A percentile compares a stretch with the other conserved stretches of the same genome.
Conservation (phyloP, 2,113 vertebrate species). For the Cinclus mexicanus region DNA sequence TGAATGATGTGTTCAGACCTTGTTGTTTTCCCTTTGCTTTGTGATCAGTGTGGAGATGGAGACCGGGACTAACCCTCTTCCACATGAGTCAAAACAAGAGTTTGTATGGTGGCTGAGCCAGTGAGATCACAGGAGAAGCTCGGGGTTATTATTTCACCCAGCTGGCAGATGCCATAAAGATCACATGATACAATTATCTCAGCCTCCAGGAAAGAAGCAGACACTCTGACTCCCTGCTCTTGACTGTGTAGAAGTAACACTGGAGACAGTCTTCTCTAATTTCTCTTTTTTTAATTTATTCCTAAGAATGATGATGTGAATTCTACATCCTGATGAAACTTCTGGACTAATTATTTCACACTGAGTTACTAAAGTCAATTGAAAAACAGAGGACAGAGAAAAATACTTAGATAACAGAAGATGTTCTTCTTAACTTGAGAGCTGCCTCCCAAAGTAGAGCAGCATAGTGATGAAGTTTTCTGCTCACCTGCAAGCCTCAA, state of each 20-base stretch:
- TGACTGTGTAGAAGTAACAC: not conserved
- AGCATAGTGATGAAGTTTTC: not conserved
- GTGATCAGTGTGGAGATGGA: not conserved
- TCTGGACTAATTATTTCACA: not conserved
- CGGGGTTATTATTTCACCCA: not conserved
- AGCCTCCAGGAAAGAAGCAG: slow-evolving; percentile 11
- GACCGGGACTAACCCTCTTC: not conserved
- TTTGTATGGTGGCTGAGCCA: fast-evolving
- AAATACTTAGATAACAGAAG: not conserved
- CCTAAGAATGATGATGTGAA: not conserved
- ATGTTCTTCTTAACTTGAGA: not conserved
- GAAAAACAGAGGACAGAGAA: not conserved
- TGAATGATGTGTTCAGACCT: not conserved
- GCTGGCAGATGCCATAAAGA: not conserved
- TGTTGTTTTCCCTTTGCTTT: not conserved
- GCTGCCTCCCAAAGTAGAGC: not conserved
- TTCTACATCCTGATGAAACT: not conserved
- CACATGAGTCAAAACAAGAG: not conserved
- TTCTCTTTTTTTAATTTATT: not conserved
- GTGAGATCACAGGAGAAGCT: not conserved
- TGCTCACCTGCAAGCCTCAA: not conserved
- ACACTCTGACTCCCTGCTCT: not conserved
- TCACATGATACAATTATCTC: not conserved
- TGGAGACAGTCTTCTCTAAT: not conserved
- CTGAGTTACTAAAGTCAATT: not conserved